Evolutionary conservation across 92 coral and sea anemone species (phyloP), one percentile per base, ranked within the genome.

Genomic region (Epizoanthus ramosus): DNA sequence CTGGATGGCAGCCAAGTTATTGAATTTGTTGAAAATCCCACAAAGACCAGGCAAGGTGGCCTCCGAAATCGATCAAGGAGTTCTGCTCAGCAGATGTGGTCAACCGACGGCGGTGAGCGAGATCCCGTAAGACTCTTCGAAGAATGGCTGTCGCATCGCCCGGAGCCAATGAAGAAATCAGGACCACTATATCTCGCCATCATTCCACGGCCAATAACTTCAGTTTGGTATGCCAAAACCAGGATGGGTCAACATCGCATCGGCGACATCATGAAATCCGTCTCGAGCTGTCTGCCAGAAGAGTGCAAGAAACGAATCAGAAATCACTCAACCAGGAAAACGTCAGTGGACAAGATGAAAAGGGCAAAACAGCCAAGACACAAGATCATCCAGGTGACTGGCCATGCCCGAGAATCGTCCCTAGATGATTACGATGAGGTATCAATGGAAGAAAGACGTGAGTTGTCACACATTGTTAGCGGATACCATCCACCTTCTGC

Each of bases 341-440:
- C 90, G 43, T 71, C 84, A 14, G 89, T 87, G 19, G 71, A 60
- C 59, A 90, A 86, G 71, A 50, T 90, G 12, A 86, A 83, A 83
- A 70, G 70, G 19, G 68, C 89, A 18, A 84, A 80, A 23, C 75
- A 89, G 57, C 85, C 79, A 12, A 74, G 83, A 10, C 85, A 85
- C 47, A 60, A 71, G 63, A 75, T 68, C 57, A 74, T 67, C 64
- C 85, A 88, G 61, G 84, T 84, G 8, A 64, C 83, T 14, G 80
- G 88, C 39, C 84, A 84, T 25, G 83, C 88, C 14, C 43, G 89
- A 22, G 84, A 89, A 52, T 85, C 89, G 10, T 89, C 89, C 18
- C 53, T 86, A 16, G 84, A 90, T 70, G 86, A 86, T 33, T 86
- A 89, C 33, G 88, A 90, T 75, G 74, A 90, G 73, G 71, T 66